Evolutionary conservation across 2,113 vertebrate species (phyloP), one percentile per base, ranked within the genome.

Genomic region (Micromys minutus): DNA sequence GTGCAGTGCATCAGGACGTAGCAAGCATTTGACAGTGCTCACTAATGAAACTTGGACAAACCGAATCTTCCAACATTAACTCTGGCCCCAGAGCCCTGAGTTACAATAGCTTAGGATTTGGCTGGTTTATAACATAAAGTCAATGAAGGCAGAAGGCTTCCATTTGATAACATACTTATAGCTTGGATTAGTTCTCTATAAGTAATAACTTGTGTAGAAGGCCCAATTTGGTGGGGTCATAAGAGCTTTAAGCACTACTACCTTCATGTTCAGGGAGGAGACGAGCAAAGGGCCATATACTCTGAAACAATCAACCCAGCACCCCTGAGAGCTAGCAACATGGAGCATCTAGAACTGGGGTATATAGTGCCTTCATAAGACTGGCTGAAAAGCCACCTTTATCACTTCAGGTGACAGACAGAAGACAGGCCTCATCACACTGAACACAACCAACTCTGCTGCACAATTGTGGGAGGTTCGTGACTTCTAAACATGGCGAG

Each of bases 311-410:
- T 97, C 98, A 98, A 98, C 95, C 97, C 94, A 93, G 89, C 97
- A 98, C 98, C 98, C 98, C 96, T 83, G 98, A 99, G 98, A 98
- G 98, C 97, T 87, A 96, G 98, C 97, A 96, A 97, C 98, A 98
- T 98, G 98, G 99, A 98, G 97, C 98, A 99, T 99, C 99, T 98
- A 99, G 99, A 99, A 10, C 98, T 98, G 98, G 97, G 98, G 95
- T 96, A n/a, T n/a, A n/a, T n/a, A 98, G 97, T 69, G 95, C 50
- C 94, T 76, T 98, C 97, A 98, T 98, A 98, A 98, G 98, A 95
- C 98, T 97, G 93, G 95, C 93, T 87, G 89, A 74, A 79, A 97
- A 97, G 65, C 97, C 87, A 92, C 95, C 94, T 96, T 96, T 42
- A 84, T n/a, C 29, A 80, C 81, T 96, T 71, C 29, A 95, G 92